Evolutionary conservation across 2,113 vertebrate species (phyloP), one percentile per base, ranked within the genome.

Genomic region (Pholis gunnellus): DNA sequence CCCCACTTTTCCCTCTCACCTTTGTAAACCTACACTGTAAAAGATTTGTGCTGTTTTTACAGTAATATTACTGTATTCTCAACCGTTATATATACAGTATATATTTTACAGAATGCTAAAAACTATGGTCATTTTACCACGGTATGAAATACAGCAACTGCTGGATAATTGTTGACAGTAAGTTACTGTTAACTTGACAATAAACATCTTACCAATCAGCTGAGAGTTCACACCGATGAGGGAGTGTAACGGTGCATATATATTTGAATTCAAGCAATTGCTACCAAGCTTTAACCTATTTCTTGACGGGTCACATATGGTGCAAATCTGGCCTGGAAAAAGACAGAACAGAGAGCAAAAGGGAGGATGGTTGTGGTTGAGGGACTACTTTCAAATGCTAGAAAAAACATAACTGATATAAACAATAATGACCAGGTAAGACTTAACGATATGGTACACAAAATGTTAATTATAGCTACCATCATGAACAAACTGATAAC

Each of bases 241-340:
- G 34, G 71, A 71, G 18, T 81, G 52, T 76, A 84, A 84, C 5
- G 6, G 17, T 40, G 61, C 75, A 48, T 48, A 18, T 15, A 67
- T 79, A 78, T 81, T 68, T 75, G 54, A 56, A 85, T 76, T 83
- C n/a, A 31, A 69, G 36, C 75, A 79, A 14, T 83, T 84, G 73
- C 79, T 72, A 68, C 15, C 29, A 54, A 85, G 56, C 31, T 80
- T 79, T 63, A 83, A 81, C 48, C 20, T 86, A 38, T 67, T 63
- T 82, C 64, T 59, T 84, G 18, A 72, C 40, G 22, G 57, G 69
- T 66, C 67, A 76, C 75, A 88, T 78, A 64, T 87, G 89, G 72
- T 56, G 57, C 54, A 77, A 87, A 84, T 74, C 48, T 68, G 48
- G 66, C 5, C 68, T 60, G 67, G 38, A 57, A 63, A 72, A 74